Conservation (phyloP, 53 echinoderm and acorn worm species). For the Echinometra lucunter region DNA sequence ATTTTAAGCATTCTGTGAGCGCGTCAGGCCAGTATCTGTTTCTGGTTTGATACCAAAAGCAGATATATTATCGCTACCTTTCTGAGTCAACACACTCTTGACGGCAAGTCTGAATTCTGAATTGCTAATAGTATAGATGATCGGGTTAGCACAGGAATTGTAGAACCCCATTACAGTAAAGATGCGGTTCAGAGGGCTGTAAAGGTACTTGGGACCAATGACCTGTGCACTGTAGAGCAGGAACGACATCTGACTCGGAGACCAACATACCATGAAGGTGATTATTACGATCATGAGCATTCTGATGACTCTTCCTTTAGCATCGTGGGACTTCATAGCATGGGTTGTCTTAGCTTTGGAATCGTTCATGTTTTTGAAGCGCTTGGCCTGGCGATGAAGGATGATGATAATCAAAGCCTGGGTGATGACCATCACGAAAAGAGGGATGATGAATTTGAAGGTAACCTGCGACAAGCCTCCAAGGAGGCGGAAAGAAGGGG, state of each 20-base stretch:
- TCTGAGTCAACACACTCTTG: neutral
- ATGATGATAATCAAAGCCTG: constrained; percentile 22
- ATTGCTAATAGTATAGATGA: constrained; percentile 50
- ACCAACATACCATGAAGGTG: constrained; percentile 13
- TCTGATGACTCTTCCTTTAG: neutral
- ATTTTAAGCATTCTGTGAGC: neutral
- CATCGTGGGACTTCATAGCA: neutral
- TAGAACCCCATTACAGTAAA: constrained; percentile 59
- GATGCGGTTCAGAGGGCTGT: constrained; percentile 28
- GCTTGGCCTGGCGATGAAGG: constrained; percentile 34
- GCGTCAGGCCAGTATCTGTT: neutral
- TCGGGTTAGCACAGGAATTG: constrained; percentile 47
- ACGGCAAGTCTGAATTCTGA: constrained; percentile 26
- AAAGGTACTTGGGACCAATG: constrained; percentile 22
- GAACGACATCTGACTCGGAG: constrained; percentile 10
- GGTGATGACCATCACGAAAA: constrained; percentile 38
- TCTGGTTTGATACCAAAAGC: neutral
- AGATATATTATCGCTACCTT: neutral
- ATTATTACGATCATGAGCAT: constrained; percentile 5
- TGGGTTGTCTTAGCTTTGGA: constrained; percentile 14
- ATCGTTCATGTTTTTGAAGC: constrained; percentile 21
- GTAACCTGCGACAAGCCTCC: constrained; percentile 5
- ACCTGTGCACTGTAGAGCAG: constrained; percentile 21
- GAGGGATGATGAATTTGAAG: constrained; percentile 31
- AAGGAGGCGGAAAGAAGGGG: neutral